A percentile compares a stretch with the other conserved stretches of the same genome.
Evolutionary conservation across 1,140 invertebrate genomes (phyloP).

Genomic region (Drosophila pallidifrons): DNA sequence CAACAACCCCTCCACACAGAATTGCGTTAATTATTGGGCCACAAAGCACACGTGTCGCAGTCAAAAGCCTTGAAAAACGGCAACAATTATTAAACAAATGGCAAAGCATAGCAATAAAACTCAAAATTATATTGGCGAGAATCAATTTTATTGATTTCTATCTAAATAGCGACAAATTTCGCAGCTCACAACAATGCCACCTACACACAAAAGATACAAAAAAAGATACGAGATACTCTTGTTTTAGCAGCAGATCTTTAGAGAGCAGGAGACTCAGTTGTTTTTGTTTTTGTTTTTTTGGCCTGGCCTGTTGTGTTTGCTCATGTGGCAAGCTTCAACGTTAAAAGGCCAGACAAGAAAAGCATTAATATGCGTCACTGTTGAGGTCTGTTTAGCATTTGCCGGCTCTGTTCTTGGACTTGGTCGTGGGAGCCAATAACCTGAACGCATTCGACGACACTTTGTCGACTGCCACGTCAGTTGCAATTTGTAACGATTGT

Average conservation of each 20-base stretch:
- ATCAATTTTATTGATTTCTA: slow-evolving; percentile 38
- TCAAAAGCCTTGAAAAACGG: slow-evolving; percentile 62
- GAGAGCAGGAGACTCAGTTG: slow-evolving; percentile 6
- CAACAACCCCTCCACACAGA: not conserved
- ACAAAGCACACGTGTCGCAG: slow-evolving; percentile 56
- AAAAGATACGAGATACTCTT: slow-evolving; percentile 1
- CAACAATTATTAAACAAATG: slow-evolving; percentile 61
- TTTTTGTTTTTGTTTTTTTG: slow-evolving; percentile 2
- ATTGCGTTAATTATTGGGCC: slow-evolving; percentile 38
- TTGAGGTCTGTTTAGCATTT: slow-evolving; percentile 1
- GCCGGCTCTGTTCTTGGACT: slow-evolving; percentile 11
- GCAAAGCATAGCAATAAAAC: slow-evolving; percentile 16
- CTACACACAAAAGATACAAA: slow-evolving; percentile 7
- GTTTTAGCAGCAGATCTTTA: not conserved
- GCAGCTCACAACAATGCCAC: slow-evolving; percentile 22
- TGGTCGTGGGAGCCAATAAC: slow-evolving; percentile 63
- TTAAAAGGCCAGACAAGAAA: slow-evolving; percentile 45
- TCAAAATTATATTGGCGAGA: not conserved
- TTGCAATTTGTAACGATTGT: slow-evolving; percentile 34
- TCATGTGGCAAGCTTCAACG: slow-evolving; percentile 57
- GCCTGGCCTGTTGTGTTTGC: slow-evolving; percentile 47
- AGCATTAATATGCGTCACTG: slow-evolving; percentile 72
- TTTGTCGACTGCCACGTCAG: slow-evolving; percentile 31
- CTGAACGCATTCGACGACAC: slow-evolving; percentile 27
- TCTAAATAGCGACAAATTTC: slow-evolving; percentile 28